Base-by-base conservation (phyloP, 2,113 vertebrate species). In the Martes martes region DNA sequence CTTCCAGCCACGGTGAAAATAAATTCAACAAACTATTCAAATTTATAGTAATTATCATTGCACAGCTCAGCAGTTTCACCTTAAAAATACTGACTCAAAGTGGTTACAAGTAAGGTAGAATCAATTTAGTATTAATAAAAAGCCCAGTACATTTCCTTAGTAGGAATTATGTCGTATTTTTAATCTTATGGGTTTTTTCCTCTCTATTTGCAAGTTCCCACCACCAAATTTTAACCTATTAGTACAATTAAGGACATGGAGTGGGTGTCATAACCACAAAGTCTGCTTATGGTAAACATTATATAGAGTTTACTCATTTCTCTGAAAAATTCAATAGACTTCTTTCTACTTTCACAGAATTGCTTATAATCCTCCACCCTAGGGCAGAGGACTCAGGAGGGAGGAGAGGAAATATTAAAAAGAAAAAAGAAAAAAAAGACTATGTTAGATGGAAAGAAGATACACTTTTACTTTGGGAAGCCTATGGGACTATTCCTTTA, bases 51-150 rank as follows among this genome's bases (percentile, higher is more conserved):
- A 94, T 92, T 95, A 79, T 63, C 74, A 67, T 39, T 96, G n/a
- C 85, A 94, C 92, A 86, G 85, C 67, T 73, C 69, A 59, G 0
- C 0, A 80, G 92, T 97, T 91, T 91, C 80, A 45, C 73, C 94
- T 89, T 95, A 69, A 96, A 97, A n/a, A 52, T 83, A 11, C 24
- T 50, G 11, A 50, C 39, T 89, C 19, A 47, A 89, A 91, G 85
- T 93, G 45, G 14, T 96, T 87, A 65, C 14, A 95, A 83, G 31
- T 71, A 91, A 94, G 92, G 47, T 95, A 59, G 91, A 94, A 88
- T 67, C 73, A 96, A 47, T 95, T 96, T 55, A 76, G 23, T 95
- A 14, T 57, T 50, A 42, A 74, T 80, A 96, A 71, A n/a, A 59
- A 94, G 45, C 45, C 1, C 73, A 76, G 19, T 36, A 21, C 61